Evolutionary conservation across 2,797 vertebrate species (phyloP), one percentile per base, ranked within the genome.

Genomic region (Sebastes flavidus): DNA sequence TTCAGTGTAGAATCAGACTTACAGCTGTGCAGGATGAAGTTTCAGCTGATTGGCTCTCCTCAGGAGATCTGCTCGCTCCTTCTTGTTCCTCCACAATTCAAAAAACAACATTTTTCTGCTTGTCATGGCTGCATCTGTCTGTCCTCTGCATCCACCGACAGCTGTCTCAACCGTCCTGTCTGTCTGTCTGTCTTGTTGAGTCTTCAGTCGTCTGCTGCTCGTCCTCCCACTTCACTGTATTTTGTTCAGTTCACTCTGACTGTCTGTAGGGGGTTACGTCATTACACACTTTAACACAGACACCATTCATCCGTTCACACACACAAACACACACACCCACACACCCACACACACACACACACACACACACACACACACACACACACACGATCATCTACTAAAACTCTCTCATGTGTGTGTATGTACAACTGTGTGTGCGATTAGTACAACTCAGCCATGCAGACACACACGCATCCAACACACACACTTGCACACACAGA

Each of bases 21-120:
- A 92, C 89, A 81, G 30, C n/a, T 92, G 85, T 36, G 77, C 12
- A 12, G 84, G 58, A 11, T 1, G 9, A n/a, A 91, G 85, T 52
- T 20, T 78, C 60, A 74, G 74, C 61, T 72, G 5, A 24, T 32
- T 16, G 22, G 60, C 8, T 65, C 56, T 81, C 49, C 38, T 24
- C 63, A 86, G 1, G 2, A 68, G 12, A 0, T 3, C 59, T 2
- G 1, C 60, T 68, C 30, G 52, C 24, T 88, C 58, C 34, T 9
- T 46, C 36, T n/a, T 68, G 2, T 11, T 65, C 18, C 56, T 83
- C 89, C 85, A 88, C 13, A 81, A 70, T 5, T 89, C 80, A 38
- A 72, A 80, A 14, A 90, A 71, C 0, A 63, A 49, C 9, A 22
- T 81, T 66, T 69, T 83, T 6, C 34, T 60, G 25, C 29, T 25